Evolutionary conservation across 2,888 invertebrate genomes (phyloP).

Genomic region (Pinctada fucata): DNA sequence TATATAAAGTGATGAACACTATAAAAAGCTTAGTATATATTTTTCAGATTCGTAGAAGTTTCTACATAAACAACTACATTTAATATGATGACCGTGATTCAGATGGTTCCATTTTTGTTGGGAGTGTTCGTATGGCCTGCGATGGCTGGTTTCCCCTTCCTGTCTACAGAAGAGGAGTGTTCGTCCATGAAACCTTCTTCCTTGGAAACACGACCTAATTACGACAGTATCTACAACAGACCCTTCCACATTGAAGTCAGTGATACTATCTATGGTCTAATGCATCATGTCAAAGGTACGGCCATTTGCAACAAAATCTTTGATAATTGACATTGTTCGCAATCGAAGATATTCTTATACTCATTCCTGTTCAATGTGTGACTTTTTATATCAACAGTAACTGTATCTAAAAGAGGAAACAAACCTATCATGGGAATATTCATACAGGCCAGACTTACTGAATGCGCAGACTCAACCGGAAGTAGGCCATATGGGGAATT

Average conservation of each 20-base stretch:
- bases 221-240: not conserved
- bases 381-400: not conserved
- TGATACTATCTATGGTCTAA: slow-evolving; percentile 24
- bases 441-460: slow-evolving; percentile 9
- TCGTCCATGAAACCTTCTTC: slow-evolving; percentile 10
- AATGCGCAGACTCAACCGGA: not conserved
- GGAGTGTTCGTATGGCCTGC: not conserved
- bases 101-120: too few relatives aligned
- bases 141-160: slow-evolving; percentile 9
- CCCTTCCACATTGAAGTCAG: slow-evolving; percentile 12
- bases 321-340: too few relatives aligned
- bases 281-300: slow-evolving; percentile 18
- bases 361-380: too few relatives aligned
- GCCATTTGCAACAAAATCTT: not conserved
- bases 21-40: too few relatives aligned
- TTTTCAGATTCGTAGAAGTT: too few relatives aligned
- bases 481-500: slow-evolving; percentile 9
- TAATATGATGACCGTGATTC: too few relatives aligned
- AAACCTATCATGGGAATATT: slow-evolving; percentile 11
- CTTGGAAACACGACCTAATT: slow-evolving; percentile 1
- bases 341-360: too few relatives aligned
- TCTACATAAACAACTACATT: too few relatives aligned
- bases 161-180: slow-evolving; percentile 18
- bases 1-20: too few relatives aligned
- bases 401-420: not conserved